phyloP scores from a whole-genome alignment of 1,140 invertebrate species.

The Drosophila obscura region DNA sequence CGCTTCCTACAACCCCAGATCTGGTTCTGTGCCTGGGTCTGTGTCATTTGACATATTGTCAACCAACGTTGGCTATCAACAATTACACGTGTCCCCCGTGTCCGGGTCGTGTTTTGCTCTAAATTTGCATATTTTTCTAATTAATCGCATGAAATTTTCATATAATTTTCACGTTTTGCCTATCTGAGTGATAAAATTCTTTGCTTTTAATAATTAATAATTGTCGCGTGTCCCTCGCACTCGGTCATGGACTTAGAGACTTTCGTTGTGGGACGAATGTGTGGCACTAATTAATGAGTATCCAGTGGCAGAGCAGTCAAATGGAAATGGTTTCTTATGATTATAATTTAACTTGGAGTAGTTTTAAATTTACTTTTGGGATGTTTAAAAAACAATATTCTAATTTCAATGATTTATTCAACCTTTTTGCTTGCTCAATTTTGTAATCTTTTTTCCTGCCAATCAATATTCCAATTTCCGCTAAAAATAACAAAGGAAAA shows the following conservation, averaged over 20 bases:
- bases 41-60: constrained; percentile 78
- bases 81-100: constrained; percentile 75
- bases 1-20: background rate
- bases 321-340: background rate
- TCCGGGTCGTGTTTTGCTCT: constrained; percentile 53
- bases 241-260: constrained; percentile 20
- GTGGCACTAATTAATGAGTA: constrained; percentile 54
- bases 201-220: constrained; percentile 71
- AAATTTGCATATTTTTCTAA: constrained; percentile 81
- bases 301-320: background rate
- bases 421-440: too few species aligned
- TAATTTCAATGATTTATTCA: too few species aligned
- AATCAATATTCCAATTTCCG: constrained; percentile 7
- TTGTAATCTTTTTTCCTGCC: background rate
- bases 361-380: background rate
- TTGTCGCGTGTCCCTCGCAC: constrained; percentile 67
- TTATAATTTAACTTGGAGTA: background rate
- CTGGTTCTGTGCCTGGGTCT: constrained; percentile 14
- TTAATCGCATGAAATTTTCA: constrained; percentile 74
- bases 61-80: constrained; percentile 69
- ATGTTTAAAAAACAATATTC: background rate
- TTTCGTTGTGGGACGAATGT: constrained; percentile 20
- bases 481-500: background rate
- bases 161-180: constrained; percentile 51
- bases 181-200: constrained; percentile 61